Evolutionary conservation across 2,113 vertebrate genomes (phyloP), one percentile per base, ranked within the genome.

Genomic region (Speoplatyrhinus poulsoni): DNA sequence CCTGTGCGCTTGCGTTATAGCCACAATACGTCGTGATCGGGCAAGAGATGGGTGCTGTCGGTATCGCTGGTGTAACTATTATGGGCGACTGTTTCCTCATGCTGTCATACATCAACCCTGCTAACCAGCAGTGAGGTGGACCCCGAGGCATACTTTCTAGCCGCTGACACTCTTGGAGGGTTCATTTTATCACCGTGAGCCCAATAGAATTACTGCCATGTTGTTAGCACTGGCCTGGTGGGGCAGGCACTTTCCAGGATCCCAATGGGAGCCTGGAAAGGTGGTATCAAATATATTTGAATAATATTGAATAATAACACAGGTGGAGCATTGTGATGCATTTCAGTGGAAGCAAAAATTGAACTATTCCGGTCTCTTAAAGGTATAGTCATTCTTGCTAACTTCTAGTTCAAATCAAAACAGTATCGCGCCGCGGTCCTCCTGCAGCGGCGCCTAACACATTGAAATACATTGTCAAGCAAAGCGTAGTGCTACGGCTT

Each of bases 91-190:
- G 77, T 76, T 55, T 47, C 79, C 83, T 81, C 83, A 68, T 86
- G 79, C 67, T 76, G 75, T 87, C 83, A 81, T 85, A 83, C 79
- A 87, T 90, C 81, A 87, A 75, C 81, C 79, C 79, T 79, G 59
- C 46, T 69, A 78, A 89, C 76, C 80, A 78, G 80, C 75, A 76
- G 50, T 61, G 86, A 82, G 73, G 82, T 12, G 17, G 58, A 70
- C 77, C 87, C 78, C 2, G 7, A 65, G 78, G 84, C 65, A 16
- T 62, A 74, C 73, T 73, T 73, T 76, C 62, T 59, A 73, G 73
- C 76, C 79, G 58, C 55, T 84, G 72, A 80, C 46, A 60, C 60
- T 64, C 83, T 86, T 78, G 79, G 71, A 80, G 69, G 68, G 53
- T 82, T 48, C 71, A 78, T 84, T 81, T 82, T 86, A 79, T 85